Evolutionary conservation across 92 coral and sea anemone species (phyloP), one percentile per base, ranked within the genome.

Genomic region (Phenganax stokvisi): DNA sequence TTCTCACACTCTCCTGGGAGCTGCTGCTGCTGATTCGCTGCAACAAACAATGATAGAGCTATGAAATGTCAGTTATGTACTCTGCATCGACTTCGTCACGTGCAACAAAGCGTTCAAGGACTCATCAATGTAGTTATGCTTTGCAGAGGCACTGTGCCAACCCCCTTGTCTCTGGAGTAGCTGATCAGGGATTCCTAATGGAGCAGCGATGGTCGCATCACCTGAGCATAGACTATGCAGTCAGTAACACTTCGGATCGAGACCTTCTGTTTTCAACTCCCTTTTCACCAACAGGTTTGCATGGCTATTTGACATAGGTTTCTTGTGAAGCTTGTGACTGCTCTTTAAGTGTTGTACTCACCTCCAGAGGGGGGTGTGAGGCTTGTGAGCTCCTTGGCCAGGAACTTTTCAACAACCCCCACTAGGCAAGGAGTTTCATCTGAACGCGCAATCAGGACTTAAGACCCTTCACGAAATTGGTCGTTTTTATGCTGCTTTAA

Each of bases 111-210:
- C 85, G 54, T 82, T 83, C 54, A 85, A 8, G 3, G 91, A 84
- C 69, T 88, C 79, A 62, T 85, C 54, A 20, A 77, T 71, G 56
- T 88, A 85, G 37, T 76, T 80, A 53, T 79, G 78, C 74, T 75
- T 80, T 61, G 77, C 76, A 52, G 29, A 74, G 55, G 77, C 82
- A 74, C 87, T 87, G 44, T 25, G 84, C 90, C 85, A 87, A 57
- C 85, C 90, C 17, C 90, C 87, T 71, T 87, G 90, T 71, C 85
- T 54, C 82, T 80, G 87, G 57, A 87, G 74, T 31, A 84, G 87
- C 56, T 85, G 54, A 58, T 80, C 85, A 13, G 85, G 86, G 61
- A 74, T 64, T n/a, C 76, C 84, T 63, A 85, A 84, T 51, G 74
- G 63, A n/a, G 87, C 75, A 25, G 90, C 90, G 3, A 86, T 76